Base-by-base conservation (phyloP, 2,797 vertebrate genomes). In the Distichodus sexfasciatus region DNA sequence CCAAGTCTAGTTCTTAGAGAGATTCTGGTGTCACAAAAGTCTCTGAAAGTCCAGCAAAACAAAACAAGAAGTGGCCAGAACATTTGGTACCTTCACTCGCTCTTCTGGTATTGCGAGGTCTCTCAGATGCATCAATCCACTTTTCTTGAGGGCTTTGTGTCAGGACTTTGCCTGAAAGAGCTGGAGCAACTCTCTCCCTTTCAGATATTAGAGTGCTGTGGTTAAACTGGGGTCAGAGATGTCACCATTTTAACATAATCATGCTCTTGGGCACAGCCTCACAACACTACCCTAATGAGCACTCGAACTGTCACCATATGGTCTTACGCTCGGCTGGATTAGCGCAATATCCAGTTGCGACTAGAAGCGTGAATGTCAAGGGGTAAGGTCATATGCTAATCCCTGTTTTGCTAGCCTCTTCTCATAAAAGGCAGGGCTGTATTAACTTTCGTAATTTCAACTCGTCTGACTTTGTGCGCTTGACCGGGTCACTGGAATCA, bases 381-480 rank as follows among this genome's bases (percentile, higher is more conserved):
- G 24, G 19, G 40, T 74, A 69, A 78, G 65, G 55, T 65, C 28
- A 48, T 78, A 65, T 65, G 69, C 59, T 69, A 68, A 66, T 75
- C 36, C 28, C 47, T 38, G 63, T 59, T 69, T 71, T 62, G 35
- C 26, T 54, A 50, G 23, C 14, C 38, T 44, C 54, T 71, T 15
- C 54, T 48, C 55, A 66, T 46, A 1, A 17, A 62, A 66, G 11
- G 23, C 59, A 31, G 43, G 54, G 4, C 38, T 53, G 24, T 71
- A 47, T 47, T 26, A 36, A 41, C 54, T 71, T 66, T 55, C 24
- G 46, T 7, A 61, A 48, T 62, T 48, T 21, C 19, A 47, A 70
- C 24, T 47, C 17, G 57, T 28, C 23, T 51, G 10, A 41, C 28
- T 62, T 57, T 35, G 6, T 12, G 47, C 35, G 43, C 40, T 36